These are phyloP conservation scores for Cylindroiulus punctatus DNA, from an alignment of 2,888 invertebrate species.

Conservation along the genomic window DNA sequence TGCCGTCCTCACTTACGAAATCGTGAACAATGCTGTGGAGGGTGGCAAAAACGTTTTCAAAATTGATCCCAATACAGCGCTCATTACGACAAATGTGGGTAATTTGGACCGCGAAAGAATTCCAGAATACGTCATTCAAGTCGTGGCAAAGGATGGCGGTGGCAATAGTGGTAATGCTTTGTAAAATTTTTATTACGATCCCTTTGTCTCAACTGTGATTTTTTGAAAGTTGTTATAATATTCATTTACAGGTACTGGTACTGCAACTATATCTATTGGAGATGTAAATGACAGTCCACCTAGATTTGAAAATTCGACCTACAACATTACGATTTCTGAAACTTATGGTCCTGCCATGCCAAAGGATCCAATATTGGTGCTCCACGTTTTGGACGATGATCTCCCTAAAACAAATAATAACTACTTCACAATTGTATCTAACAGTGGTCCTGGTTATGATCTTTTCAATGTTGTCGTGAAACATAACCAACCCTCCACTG, in stretches of 20 bases:
- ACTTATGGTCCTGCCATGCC: slow-evolving; percentile 57
- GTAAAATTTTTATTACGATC: neutral
- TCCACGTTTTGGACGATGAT: slow-evolving; percentile 59
- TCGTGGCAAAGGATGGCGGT: slow-evolving; percentile 61
- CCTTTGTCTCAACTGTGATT: slow-evolving; percentile 55
- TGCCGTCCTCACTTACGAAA: slow-evolving; percentile 66
- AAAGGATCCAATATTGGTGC: slow-evolving; percentile 55
- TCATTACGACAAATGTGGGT: slow-evolving; percentile 62
- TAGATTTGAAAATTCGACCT: slow-evolving; percentile 62
- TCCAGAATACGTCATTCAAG: slow-evolving; percentile 61
- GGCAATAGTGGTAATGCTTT: slow-evolving; percentile 62
- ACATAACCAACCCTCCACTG: neutral
- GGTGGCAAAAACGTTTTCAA: slow-evolving; percentile 64
- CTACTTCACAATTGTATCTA: slow-evolving; percentile 55
- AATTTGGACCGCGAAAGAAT: slow-evolving; percentile 62
- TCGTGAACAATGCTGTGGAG: slow-evolving; percentile 61
- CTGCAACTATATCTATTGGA: slow-evolving; percentile 64
- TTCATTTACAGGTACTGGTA: slow-evolving; percentile 64
- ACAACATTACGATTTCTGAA: slow-evolving; percentile 58
- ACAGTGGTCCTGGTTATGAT: slow-evolving; percentile 58
- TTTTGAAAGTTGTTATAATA: slow-evolving; percentile 56
- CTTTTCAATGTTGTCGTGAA: slow-evolving; percentile 51
- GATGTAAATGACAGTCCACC: slow-evolving; percentile 69
- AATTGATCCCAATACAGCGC: slow-evolving; percentile 64
- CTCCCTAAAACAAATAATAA: slow-evolving; percentile 58